phyloP scores from a whole-genome alignment of 2,797 vertebrate genomes.

The Philypnodon macrostomus region DNA sequence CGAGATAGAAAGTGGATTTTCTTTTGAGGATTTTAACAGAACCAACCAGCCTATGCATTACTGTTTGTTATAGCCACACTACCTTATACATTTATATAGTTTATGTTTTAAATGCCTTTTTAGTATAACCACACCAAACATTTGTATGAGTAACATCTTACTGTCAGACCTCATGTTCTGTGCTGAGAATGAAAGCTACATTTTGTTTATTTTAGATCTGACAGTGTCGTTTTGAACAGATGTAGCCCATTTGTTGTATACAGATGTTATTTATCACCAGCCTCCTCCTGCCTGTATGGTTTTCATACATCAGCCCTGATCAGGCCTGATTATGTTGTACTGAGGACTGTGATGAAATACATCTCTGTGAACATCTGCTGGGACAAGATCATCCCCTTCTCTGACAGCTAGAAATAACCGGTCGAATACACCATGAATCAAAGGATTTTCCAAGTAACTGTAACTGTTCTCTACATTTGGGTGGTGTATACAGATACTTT shows the following conservation, averaged over 20 bases:
- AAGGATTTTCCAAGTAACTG: slow-evolving; percentile 28
- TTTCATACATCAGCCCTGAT: slow-evolving; percentile 48
- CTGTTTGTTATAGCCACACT: no score
- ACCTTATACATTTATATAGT: no score
- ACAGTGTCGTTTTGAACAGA: slow-evolving; percentile 17
- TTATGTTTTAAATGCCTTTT: no score
- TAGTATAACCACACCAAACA: no score
- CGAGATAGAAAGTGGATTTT: no score
- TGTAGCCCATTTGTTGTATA: slow-evolving; percentile 28
- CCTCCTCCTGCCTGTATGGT: slow-evolving; percentile 34
- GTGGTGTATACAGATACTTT: no score
- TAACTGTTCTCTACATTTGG: slow-evolving; percentile 39
- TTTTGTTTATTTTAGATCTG: neutral
- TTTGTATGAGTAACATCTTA: no score
- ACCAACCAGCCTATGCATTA: no score
- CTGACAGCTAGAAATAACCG: slow-evolving; percentile 29
- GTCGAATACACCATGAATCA: neutral
- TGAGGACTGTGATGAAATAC: slow-evolving; percentile 40
- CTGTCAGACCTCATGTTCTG: neutral
- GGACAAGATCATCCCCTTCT: slow-evolving; percentile 24
- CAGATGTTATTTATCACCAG: slow-evolving; percentile 58
- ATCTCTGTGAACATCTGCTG: slow-evolving; percentile 17
- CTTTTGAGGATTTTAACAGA: no score
- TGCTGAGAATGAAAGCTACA: neutral
- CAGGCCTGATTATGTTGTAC: slow-evolving; percentile 34